Evolutionary conservation across 2,113 vertebrate genomes (phyloP), one percentile per base, ranked within the genome.

Genomic region (Mesoclemmys tuberculata): DNA sequence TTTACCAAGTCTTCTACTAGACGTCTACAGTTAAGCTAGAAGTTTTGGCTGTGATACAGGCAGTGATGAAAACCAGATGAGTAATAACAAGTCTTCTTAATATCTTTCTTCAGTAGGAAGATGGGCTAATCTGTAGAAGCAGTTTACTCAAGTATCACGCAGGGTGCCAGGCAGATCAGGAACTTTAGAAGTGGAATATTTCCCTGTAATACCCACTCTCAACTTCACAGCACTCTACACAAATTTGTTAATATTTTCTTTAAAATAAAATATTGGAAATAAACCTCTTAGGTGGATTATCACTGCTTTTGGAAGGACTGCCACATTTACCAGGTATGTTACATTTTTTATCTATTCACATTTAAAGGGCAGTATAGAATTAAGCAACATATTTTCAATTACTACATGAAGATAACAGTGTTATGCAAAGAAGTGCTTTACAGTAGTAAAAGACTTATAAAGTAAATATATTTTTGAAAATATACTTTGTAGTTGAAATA

Each of bases 1-100:
- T 98, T 97, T 98, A 97, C 97, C 96, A 98, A 98, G 97, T 97
- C 97, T 97, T 97, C 97, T 94, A 97, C 98, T 98, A 97, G 97
- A 98, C 95, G 96, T 98, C 98, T 98, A 98, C 98, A 98, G 98
- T 98, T 98, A 98, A 98, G 96, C 97, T 97, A 98, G 98, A 98
- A 97, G 97, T 98, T 97, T 98, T 99, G 99, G 99, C 99, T 97
- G 82, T 21, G 94, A 96, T 98, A 98, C 99, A 99, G 98, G 98
- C 97, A 97, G 96, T 99, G 99, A 99, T 99, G 99, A 98, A 98
- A 99, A 99, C 98, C 99, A 99, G 97, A 99, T 99, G 99, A 99
- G 97, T 97, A 97, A 98, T 97, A 98, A 99, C 98, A 98, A 98
- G 97, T 98, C 97, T 38, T 94, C 97, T 99, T 98, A 99, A 98